Evolutionary conservation across 2,113 vertebrate genomes (phyloP), one percentile per base, ranked within the genome.

Genomic region (Engraulis encrasicolus): DNA sequence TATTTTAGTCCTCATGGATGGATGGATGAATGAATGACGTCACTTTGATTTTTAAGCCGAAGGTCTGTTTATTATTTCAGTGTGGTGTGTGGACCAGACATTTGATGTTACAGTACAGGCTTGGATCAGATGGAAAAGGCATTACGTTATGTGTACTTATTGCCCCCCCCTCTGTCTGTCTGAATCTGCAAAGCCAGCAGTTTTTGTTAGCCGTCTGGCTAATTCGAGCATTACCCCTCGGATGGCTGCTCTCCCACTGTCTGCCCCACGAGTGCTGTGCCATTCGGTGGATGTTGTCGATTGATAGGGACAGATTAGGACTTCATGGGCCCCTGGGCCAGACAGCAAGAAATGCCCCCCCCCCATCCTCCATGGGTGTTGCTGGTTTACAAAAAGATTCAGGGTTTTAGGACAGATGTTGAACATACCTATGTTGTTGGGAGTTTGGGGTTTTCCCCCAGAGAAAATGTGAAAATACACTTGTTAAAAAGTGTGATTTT

Each of bases 211-310:
- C 40, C 36, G n/a, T n/a, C n/a, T 38, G 19, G 79, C 27, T 81
- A 50, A 81, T 81, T 81, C 54, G 79, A 54, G 18, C 50, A 54
- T 81, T 81, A 52, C 6, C 50, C 27, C 79, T 34, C 48, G 50
- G 50, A 37, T 81, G 23, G 79, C 36, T 31, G 79, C 49, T 36
- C 38, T 50, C 12, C 58, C 31, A 31, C 12, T 74, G 66, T 27
- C 66, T 17, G n/a, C n/a, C 12, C 66, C 31, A 14, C 31, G 66
- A 74, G 66, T 27, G 1, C 34, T 74, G 66, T 74, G 11, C 66
- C 17, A 3, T 15, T 15, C 66, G 31, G 66, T 34, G 7, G 27
- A 6, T 27, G n/a, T n/a, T n/a, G n/a, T n/a, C n/a, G n/a, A n/a
- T n/a, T n/a, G n/a, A n/a, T n/a, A n/a, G n/a, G n/a, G n/a, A n/a